phyloP scores from a whole-genome alignment of 2,113 vertebrate genomes.

The Varanus komodoensis region DNA sequence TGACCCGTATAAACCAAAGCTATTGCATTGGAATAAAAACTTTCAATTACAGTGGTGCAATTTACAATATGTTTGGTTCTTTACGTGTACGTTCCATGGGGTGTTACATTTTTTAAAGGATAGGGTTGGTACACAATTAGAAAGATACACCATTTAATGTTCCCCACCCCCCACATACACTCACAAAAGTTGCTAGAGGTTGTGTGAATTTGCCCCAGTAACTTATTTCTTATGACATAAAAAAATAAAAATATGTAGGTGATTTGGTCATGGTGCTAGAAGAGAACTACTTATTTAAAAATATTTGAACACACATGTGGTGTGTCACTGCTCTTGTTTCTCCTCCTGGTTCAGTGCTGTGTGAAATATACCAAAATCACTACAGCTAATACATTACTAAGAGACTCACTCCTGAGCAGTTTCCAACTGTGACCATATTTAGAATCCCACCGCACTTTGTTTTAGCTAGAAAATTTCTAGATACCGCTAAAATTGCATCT shows the following conservation, averaged over 20 bases:
- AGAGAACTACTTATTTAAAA: conserved; percentile 5
- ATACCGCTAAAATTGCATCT: conserved; percentile 7
- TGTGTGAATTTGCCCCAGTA: neutral
- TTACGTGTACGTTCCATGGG: neutral
- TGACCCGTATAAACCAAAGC: neutral
- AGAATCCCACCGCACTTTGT: neutral
- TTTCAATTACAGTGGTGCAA: neutral
- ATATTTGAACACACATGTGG: accelerated
- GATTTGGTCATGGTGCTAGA: neutral
- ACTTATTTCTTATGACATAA: neutral
- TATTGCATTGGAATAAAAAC: neutral
- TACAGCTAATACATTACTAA: conserved; percentile 1
- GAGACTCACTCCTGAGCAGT: neutral
- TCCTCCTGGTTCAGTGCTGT: neutral
- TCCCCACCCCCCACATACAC: too few relatives aligned
- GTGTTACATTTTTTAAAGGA: neutral
- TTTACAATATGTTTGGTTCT: neutral
- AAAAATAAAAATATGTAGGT: neutral
- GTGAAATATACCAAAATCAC: conserved; percentile 16
- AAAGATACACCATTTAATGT: neutral
- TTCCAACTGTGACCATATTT: conserved; percentile 2
- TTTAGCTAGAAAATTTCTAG: neutral
- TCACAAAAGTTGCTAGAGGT: neutral
- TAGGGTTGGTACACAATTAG: neutral
- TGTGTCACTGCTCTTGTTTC: neutral